Evolutionary conservation across 2,888 invertebrate species (phyloP), one percentile per base, ranked within the genome.

Genomic region (Epirrita christyi): DNA sequence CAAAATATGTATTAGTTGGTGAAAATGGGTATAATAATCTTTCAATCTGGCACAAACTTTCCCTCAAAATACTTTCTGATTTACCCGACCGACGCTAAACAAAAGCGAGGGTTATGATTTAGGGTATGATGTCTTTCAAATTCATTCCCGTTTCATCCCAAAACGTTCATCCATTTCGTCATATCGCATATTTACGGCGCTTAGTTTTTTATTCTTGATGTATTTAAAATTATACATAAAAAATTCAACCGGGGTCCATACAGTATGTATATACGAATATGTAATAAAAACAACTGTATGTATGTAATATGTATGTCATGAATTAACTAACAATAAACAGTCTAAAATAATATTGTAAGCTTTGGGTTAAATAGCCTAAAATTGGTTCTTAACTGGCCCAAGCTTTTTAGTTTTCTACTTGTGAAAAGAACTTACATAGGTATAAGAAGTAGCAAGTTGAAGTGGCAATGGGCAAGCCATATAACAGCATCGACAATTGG

Each of bases 311-410:
- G 75, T 74, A 75, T 74, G 80, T 80, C 80, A 80, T 75, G 74
- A 70, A 49, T 4, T 21, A 21, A 67, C 64, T 78, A 77, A 72
- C 71, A 70, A 71, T 10, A 49, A 34, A 43, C 59, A 59, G 56
- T 60, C 63, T 63, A 63, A 34, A 47, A 56, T 64, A 37, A 55
- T 52, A 61, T 43, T 38, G 57, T 73, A 81, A 81, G 82, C 84
- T 83, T 84, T 83, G 83, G 84, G 73, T 83, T 81, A 73, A 73
- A 66, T 80, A 77, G 66, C 70, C 76, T 80, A 78, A 38, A 46
- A 77, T 78, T 81, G 76, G 75, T 82, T 81, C 76, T 63, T 64
- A 74, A 72, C 70, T 70, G 76, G 71, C 66, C 63, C 63, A 78
- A 81, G 80, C 78, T 67, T 59, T 61, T 54, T 32, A 63, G 48